phyloP scores from a whole-genome alignment of 2,888 invertebrate species.

The Agrotis ipsilon region DNA sequence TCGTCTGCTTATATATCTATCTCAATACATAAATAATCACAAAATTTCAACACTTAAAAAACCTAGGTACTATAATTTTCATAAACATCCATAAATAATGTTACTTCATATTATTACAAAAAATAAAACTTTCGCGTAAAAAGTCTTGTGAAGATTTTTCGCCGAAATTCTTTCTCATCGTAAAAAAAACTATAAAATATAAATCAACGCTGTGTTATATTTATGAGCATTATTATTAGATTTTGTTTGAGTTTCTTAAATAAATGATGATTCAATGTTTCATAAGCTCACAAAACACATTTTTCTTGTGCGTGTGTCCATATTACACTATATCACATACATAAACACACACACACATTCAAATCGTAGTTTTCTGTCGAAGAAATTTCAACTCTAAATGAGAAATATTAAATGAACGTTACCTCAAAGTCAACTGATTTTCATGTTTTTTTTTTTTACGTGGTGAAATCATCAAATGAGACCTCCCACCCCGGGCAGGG shows the following conservation, averaged over 20 bases:
- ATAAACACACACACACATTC: not conserved
- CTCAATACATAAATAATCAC: not conserved
- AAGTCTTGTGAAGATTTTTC: slow-evolving; percentile 19
- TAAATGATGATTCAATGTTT: slow-evolving; percentile 33
- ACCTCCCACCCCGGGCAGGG: no score
- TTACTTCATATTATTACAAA: slow-evolving; percentile 9
- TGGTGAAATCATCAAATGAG: no score
- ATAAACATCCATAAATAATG: slow-evolving; percentile 36
- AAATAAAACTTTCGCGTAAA: slow-evolving; percentile 2
- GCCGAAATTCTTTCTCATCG: slow-evolving; percentile 25
- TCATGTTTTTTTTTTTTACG: no score
- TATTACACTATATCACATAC: no score
- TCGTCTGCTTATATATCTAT: no score
- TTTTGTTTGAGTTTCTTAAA: slow-evolving; percentile 38
- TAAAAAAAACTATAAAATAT: slow-evolving; percentile 43
- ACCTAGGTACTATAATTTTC: slow-evolving; percentile 2
- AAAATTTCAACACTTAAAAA: not conserved
- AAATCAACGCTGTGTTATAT: slow-evolving; percentile 45
- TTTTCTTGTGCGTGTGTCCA: not conserved
- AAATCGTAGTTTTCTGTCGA: no score
- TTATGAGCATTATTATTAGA: slow-evolving; percentile 45
- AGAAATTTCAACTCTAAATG: no score
- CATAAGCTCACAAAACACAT: not conserved
- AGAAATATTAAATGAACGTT: no score
- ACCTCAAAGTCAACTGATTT: no score